phyloP scores from a whole-genome alignment of 2,888 invertebrate species.

The Apotomis turbidana region DNA sequence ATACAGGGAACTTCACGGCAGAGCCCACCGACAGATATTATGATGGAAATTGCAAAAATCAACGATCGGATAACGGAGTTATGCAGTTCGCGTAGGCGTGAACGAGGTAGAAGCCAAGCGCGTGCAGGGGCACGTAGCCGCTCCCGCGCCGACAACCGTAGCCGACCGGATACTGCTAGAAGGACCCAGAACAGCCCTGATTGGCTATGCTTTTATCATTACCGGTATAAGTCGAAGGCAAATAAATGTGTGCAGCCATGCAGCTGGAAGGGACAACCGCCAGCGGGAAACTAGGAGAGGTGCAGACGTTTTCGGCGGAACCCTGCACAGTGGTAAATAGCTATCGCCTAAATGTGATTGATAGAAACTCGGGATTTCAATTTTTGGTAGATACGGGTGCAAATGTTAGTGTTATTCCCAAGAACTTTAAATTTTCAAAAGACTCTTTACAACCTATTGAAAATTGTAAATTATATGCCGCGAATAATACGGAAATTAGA shows the following conservation, averaged over 20 bases:
- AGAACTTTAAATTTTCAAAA: background rate
- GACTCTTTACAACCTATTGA: background rate
- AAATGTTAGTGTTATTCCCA: background rate
- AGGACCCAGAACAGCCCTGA: slow-evolving; percentile 6
- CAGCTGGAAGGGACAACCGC: slow-evolving; percentile 34
- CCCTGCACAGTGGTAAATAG: slow-evolving; percentile 1
- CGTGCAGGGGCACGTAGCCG: no score
- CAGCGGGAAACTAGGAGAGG: slow-evolving; percentile 37
- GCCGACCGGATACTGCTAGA: background rate
- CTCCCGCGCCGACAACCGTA: background rate
- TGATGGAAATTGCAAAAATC: no score
- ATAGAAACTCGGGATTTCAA: slow-evolving; percentile 21
- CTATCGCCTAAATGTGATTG: slow-evolving; percentile 42
- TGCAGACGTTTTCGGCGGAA: slow-evolving; percentile 36
- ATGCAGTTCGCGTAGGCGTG: no score
- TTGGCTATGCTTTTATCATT: slow-evolving; percentile 44
- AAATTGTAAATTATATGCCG: slow-evolving; percentile 41
- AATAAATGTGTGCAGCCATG: slow-evolving; percentile 42
- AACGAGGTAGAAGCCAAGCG: no score
- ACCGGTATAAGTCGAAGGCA: slow-evolving; percentile 29
- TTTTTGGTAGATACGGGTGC: slow-evolving; percentile 34
- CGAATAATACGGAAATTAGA: slow-evolving; percentile 42
- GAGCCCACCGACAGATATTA: no score
- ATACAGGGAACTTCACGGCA: no score
- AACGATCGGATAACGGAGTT: no score